Conservation (phyloP, 2,113 vertebrate species). For the Sclerurus mexicanus region DNA sequence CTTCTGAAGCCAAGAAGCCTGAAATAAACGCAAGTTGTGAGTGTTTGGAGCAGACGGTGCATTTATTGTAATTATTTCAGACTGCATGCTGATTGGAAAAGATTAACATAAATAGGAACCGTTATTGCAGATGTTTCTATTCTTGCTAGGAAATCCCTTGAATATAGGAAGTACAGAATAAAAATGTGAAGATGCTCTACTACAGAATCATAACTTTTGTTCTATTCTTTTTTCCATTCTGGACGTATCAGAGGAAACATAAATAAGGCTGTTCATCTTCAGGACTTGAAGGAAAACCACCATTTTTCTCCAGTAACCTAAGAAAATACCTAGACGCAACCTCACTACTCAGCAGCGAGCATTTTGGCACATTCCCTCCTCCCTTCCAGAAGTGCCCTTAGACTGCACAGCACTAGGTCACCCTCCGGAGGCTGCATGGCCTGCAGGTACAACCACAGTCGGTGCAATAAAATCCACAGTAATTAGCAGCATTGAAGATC, state of each 20-base stretch:
- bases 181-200: not conserved
- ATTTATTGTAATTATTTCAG: slow-evolving; percentile 66
- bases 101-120: slow-evolving; percentile 57
- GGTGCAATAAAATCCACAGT: not conserved
- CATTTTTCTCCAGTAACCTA: not conserved
- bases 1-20: slow-evolving; percentile 17
- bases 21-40: slow-evolving; percentile 49
- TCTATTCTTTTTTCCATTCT: not conserved
- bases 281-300: not conserved
- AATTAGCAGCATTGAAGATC: not conserved
- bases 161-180: not conserved
- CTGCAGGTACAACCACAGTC: not conserved
- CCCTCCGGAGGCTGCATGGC: fast-evolving
- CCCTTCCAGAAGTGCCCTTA: not conserved
- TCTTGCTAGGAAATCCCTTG: slow-evolving; percentile 44
- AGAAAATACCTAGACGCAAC: not conserved
- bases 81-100: slow-evolving; percentile 58
- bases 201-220: not conserved
- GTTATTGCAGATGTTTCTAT: slow-evolving; percentile 52
- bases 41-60: slow-evolving; percentile 19
- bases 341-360: not conserved
- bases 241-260: not conserved
- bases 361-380: not conserved
- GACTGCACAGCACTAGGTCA: not conserved
- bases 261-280: not conserved